These are phyloP conservation scores for Oceanites oceanicus DNA, from an alignment of 2,113 vertebrate species.

Conservation along the genomic window DNA sequence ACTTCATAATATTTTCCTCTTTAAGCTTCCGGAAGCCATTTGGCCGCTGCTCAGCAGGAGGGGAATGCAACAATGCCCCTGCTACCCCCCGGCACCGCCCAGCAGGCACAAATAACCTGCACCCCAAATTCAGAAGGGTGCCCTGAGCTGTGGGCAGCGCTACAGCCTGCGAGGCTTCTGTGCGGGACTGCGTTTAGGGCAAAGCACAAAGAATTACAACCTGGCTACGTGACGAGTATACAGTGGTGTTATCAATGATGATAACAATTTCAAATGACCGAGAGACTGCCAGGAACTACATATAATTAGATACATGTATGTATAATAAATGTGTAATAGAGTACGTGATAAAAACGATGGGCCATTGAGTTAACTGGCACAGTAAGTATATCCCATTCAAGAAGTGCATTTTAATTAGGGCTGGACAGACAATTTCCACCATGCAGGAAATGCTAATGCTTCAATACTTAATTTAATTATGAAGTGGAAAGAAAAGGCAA, in stretches of 20 bases:
- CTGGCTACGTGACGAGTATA: neutral
- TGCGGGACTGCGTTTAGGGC: neutral
- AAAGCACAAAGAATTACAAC: neutral
- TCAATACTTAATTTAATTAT: neutral
- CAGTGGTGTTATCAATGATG: neutral
- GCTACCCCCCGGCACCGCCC: neutral
- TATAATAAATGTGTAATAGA: neutral
- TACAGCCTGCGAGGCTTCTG: rapidly evolving
- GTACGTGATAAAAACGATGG: neutral
- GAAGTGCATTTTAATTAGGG: neutral
- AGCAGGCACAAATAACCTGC: neutral
- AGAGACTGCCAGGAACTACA: neutral
- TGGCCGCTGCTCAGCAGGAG: neutral
- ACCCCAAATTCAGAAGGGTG: neutral
- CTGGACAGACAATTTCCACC: neutral
- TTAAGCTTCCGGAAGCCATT: neutral
- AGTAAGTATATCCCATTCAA: neutral
- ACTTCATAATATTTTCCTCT: neutral
- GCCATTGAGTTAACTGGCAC: neutral
- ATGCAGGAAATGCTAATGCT: neutral
- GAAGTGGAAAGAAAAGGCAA: neutral
- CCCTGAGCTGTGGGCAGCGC: neutral
- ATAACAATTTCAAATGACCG: neutral
- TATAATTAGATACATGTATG: neutral
- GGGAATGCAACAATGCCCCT: no score